phyloP scores from a whole-genome alignment of 2,888 invertebrate genomes.

The Baccha elongata region DNA sequence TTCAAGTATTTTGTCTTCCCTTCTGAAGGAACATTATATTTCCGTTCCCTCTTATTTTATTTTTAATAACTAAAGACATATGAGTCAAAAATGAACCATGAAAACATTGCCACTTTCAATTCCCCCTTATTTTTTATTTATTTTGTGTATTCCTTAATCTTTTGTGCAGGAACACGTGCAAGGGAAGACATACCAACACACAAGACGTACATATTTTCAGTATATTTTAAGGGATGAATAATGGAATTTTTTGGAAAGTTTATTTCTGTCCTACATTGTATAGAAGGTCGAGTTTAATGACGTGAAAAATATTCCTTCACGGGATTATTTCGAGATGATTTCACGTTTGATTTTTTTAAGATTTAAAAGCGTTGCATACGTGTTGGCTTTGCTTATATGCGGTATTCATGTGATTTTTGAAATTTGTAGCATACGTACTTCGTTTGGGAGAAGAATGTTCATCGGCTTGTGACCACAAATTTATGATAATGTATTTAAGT shows the following conservation, averaged over 20 bases:
- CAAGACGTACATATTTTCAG: not conserved
- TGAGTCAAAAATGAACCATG: constrained; percentile 45
- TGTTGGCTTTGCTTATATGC: not conserved
- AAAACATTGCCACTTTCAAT: constrained; percentile 26
- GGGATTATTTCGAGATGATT: constrained; percentile 30
- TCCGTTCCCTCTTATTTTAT: not conserved
- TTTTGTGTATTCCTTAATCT: constrained; percentile 35
- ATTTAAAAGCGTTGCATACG: constrained; percentile 24
- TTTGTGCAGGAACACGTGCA: constrained; percentile 36
- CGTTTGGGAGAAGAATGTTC: not conserved
- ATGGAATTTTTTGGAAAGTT: not conserved
- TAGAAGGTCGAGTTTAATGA: constrained; percentile 38
- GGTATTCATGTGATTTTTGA: not conserved
- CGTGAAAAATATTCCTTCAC: constrained; percentile 30
- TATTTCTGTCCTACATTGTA: constrained; percentile 8
- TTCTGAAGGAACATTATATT: constrained; percentile 9
- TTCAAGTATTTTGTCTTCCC: too few relatives aligned
- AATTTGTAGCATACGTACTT: not conserved
- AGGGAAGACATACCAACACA: constrained; percentile 19
- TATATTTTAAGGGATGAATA: constrained; percentile 28
- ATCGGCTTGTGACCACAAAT: constrained; percentile 5
- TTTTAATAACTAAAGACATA: not conserved
- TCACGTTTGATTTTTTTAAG: constrained; percentile 27
- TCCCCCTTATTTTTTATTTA: constrained; percentile 39
- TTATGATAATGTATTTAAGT: constrained; percentile 4